These are phyloP conservation scores for Serranus cabrilla DNA, from an alignment of 2,797 vertebrate genomes.

Conservation along the genomic window DNA sequence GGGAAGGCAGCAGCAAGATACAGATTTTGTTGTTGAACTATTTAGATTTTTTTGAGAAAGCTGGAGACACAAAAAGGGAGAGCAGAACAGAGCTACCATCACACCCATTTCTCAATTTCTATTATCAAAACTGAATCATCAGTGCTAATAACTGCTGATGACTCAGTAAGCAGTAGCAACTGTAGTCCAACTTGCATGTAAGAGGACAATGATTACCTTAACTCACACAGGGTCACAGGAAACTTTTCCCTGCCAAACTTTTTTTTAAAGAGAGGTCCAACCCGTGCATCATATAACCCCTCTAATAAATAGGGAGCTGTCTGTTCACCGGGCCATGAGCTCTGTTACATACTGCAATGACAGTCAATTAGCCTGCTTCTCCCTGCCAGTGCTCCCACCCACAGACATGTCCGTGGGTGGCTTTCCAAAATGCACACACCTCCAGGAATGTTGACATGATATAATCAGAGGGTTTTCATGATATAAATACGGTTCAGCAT, in stretches of 20 bases:
- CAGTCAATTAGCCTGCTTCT: slow-evolving; percentile 60
- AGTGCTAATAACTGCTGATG: too few relatives aligned
- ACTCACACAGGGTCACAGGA: slow-evolving; percentile 13
- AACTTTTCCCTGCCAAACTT: not conserved
- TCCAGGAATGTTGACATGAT: slow-evolving; percentile 52
- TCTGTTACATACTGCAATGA: slow-evolving; percentile 37
- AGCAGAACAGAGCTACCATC: not conserved
- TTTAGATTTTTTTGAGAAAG: not conserved
- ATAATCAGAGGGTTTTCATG: slow-evolving; percentile 44
- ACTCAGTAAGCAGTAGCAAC: too few relatives aligned
- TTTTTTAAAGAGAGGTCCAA: not conserved
- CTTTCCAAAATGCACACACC: slow-evolving; percentile 40
- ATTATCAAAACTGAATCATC: too few relatives aligned
- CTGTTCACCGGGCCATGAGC: slow-evolving; percentile 38
- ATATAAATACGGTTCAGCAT: slow-evolving; percentile 40
- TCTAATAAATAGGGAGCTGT: slow-evolving; percentile 44
- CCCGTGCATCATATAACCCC: slow-evolving; percentile 8
- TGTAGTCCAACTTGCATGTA: not conserved
- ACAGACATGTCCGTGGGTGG: slow-evolving; percentile 41
- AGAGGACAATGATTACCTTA: not conserved
- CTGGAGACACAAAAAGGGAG: not conserved
- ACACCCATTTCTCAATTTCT: too few relatives aligned
- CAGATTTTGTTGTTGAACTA: not conserved
- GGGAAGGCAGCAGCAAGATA: not conserved
- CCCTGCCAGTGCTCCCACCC: slow-evolving; percentile 26